These are phyloP conservation scores for Macrosteles quadrilineatus DNA, from an alignment of 1,140 invertebrate species.

Conservation along the genomic window DNA sequence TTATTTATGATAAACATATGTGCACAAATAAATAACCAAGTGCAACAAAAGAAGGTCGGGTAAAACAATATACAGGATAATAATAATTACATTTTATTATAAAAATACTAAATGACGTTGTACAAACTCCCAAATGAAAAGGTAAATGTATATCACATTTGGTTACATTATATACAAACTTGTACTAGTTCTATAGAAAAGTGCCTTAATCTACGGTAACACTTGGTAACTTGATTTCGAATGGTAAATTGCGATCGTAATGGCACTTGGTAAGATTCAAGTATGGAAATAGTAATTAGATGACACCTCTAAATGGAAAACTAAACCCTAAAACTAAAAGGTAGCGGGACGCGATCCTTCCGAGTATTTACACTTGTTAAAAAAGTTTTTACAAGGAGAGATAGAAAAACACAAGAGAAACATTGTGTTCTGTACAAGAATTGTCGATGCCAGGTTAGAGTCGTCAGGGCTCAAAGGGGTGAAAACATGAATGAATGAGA, in stretches of 20 bases:
- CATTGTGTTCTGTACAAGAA: neutral
- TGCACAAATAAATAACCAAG: no score
- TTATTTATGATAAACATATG: no score
- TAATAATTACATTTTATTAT: constrained; percentile 24
- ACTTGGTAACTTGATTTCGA: constrained; percentile 15
- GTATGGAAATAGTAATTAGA: constrained; percentile 7
- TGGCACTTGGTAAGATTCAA: no score
- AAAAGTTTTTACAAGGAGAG: constrained; percentile 4
- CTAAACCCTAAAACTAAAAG: constrained; percentile 8
- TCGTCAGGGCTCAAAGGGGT: neutral
- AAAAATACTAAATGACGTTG: constrained; percentile 23
- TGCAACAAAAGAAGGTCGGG: no score
- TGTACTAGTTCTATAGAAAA: constrained; percentile 14
- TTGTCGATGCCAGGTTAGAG: neutral
- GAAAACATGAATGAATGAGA: neutral
- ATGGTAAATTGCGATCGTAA: neutral
- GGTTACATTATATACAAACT: constrained; percentile 25
- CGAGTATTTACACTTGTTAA: neutral
- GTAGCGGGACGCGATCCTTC: neutral
- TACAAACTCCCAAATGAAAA: constrained; percentile 23
- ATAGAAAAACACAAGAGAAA: neutral
- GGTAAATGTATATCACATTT: constrained; percentile 22
- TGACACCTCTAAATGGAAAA: neutral
- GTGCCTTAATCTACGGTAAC: constrained; percentile 6
- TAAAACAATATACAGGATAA: neutral